Conservation (phyloP, 2,888 invertebrate genomes). For the Phaonia tiefii region DNA sequence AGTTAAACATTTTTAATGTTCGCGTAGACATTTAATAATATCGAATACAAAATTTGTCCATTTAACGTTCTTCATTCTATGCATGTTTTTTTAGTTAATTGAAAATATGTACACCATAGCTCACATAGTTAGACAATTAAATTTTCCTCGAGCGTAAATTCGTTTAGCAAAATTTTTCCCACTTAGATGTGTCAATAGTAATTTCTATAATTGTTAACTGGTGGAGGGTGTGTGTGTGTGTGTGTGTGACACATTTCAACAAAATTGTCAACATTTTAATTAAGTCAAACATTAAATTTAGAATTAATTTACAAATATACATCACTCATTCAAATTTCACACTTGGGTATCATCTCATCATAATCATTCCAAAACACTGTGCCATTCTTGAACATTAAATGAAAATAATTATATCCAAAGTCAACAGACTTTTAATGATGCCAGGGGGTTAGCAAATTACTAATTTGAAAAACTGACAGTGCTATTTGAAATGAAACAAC, state of each 20-base stretch:
- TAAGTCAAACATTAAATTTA: neutral
- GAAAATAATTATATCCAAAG: neutral
- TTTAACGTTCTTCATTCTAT: too few relatives aligned
- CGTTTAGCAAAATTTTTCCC: too few relatives aligned
- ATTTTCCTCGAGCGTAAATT: constrained; percentile 5
- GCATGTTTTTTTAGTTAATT: too few relatives aligned
- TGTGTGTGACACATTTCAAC: constrained; percentile 16
- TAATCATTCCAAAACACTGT: neutral
- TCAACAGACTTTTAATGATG: constrained; percentile 21
- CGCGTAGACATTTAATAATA: too few relatives aligned
- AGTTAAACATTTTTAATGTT: too few relatives aligned
- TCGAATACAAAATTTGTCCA: too few relatives aligned
- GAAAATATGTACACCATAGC: too few relatives aligned
- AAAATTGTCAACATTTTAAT: too few relatives aligned
- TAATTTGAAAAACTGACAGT: neutral
- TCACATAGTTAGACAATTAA: neutral
- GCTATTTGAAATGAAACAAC: neutral
- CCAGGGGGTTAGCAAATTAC: constrained; percentile 5
- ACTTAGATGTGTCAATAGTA: constrained; percentile 24
- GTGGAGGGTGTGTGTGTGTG: neutral
- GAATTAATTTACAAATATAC: neutral
- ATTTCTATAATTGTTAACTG: neutral
- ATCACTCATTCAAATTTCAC: too few relatives aligned
- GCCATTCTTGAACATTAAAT: too few relatives aligned
- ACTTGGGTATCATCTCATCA: too few relatives aligned